Evolutionary conservation across 2,888 invertebrate species (phyloP), one percentile per base, ranked within the genome.

Genomic region (Criorhina ranunculi): DNA sequence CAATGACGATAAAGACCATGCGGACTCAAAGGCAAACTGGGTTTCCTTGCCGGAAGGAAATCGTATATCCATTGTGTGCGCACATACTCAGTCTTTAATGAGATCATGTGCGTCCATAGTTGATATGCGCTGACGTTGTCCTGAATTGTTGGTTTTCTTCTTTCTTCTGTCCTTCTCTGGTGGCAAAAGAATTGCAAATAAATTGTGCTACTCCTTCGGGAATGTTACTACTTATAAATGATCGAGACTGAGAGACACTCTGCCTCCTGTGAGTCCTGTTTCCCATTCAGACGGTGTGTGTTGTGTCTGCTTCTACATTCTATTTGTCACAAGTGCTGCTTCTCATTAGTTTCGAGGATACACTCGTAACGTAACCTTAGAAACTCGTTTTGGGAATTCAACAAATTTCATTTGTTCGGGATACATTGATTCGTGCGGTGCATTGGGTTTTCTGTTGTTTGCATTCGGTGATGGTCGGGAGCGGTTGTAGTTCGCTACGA

Each of bases 21-120:
- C 17, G 12, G n/a, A 5, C 55, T 67, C 67, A 62, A 69, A 69
- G 64, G 15, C 15, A 75, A 72, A 81, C 46, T 69, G 60, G 62
- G 55, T 69, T 44, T 62, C 31, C 40, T 57, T 40, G 76, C 81
- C 75, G 83, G 69, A 80, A 80, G 85, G 80, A 85, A 79, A 70
- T 80, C 75, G 66, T 59, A 80, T 59, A 80, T 79, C 46, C 85
- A 75, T 73, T 85, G 85, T 75, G 64, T 75, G 80, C 64, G 57
- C 80, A 80, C 64, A 76, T 64, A 70, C 37, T 70, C 66, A 64
- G 69, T 59, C 59, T 76, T 80, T 85, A 85, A 85, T 85, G 85
- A 80, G 85, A 80, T 85, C 85, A 85, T 85, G 80, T 80, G 80
- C 85, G 66, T 80, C 85, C 49, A 70, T 64, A 66, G 80, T 55